Percentiles rank a stretch among this genome's conserved stretches.
Conservation (phyloP, 2,888 invertebrate genomes). For the Drosophila phalerata region DNA sequence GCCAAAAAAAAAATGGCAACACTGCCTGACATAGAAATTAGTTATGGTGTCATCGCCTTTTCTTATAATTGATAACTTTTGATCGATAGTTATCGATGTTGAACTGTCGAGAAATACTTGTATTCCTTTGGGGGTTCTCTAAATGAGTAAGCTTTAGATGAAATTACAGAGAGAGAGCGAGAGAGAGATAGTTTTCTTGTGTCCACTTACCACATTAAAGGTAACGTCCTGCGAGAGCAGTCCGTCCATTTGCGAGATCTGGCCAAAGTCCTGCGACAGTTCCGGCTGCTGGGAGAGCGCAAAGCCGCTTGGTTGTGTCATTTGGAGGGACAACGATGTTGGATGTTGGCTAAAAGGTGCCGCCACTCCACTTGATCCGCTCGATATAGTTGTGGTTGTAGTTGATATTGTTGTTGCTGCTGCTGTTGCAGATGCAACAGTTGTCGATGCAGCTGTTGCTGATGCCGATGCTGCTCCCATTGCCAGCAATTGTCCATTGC, state of each 20-base stretch:
- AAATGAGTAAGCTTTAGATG: no score
- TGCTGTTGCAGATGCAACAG: background rate
- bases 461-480: background rate
- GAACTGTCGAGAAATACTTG: no score
- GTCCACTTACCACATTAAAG: constrained; percentile 79
- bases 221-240: constrained; percentile 93
- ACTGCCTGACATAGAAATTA: no score
- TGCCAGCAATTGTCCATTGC: constrained; percentile 7
- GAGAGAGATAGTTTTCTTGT: background rate
- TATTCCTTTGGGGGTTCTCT: no score
- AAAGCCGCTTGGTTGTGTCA: constrained; percentile 89
- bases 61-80: no score
- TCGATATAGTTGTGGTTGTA: background rate
- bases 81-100: background rate
- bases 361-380: constrained; percentile 6
- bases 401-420: constrained; percentile 2
- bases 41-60: no score
- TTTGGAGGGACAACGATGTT: constrained; percentile 88
- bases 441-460: background rate
- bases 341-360: constrained; percentile 90
- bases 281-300: constrained; percentile 89
- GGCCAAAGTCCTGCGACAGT: constrained; percentile 85
- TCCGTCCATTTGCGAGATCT: constrained; percentile 95
- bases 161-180: no score
- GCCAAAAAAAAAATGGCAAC: no score